Base-by-base conservation (phyloP, 1,140 invertebrate species). In the Riptortus pedestris region DNA sequence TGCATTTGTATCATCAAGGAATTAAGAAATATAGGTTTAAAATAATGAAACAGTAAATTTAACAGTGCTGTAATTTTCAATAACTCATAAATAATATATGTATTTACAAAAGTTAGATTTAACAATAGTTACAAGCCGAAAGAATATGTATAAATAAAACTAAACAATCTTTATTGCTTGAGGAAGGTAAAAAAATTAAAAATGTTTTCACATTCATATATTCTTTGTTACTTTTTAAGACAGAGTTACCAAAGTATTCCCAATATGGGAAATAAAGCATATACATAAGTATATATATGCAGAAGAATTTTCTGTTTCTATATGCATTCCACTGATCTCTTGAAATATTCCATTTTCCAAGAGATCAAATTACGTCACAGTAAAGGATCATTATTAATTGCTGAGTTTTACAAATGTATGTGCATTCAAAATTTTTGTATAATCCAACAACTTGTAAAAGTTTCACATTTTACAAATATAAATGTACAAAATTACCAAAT, bases 221-320 rank as follows among this genome's bases (percentile, higher is more conserved):
- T 24, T 9, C 9, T 51, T 9, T 20, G 5, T 61, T 31, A 61
- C 27, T 38, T n/a, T 5, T 59, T 12, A 61, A 2, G 7, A 27
- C n/a, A 3, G 14, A 12, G 62, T 47, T 27, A 28, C 27, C 47
- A 47, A 48, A 38, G 31, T 63, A 52, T 38, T 63, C 62, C 62
- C 62, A 63, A 63, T 63, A 63, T 63, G 62, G 62, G 62, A 63
- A 38, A 63, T 52, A 38, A 16, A 55, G 24, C 62, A 63, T 63
- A 52, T 52, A 52, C 47, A 51, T 20, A 61, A 43, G 38, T 47
- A 61, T 47, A 61, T 61, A 43, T 61, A 61, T 16, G 31, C 26
- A 60, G 26, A 48, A 18, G 22, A 47, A 20, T 62, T 26, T 18
- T 47, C 29, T n/a, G n/a, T n/a, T n/a, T n/a, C n/a, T n/a, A n/a